Conservation (phyloP, 2,113 vertebrate genomes). For the Ancistrus triradiatus region DNA sequence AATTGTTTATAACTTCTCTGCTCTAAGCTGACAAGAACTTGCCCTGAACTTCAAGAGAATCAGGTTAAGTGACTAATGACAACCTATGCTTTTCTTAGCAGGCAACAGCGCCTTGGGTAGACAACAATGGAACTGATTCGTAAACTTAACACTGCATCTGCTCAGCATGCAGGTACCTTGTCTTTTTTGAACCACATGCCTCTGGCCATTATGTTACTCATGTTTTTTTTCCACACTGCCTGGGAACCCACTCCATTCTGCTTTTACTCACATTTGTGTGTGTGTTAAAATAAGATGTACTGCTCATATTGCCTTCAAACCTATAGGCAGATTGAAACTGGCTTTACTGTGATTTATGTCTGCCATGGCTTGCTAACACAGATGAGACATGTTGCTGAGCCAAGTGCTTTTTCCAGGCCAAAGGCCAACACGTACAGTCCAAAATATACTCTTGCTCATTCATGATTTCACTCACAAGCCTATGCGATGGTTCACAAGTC, state of each 20-base stretch:
- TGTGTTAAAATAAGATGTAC: conserved; percentile 22
- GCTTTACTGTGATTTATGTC: conserved; percentile 40
- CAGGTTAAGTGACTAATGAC: conserved; percentile 16
- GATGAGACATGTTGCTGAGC: conserved; percentile 34
- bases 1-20: too few relatives aligned
- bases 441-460: conserved; percentile 50
- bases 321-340: conserved; percentile 22
- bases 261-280: background rate
- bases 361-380: conserved; percentile 27
- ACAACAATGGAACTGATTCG: background rate
- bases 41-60: conserved; percentile 15
- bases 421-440: conserved; percentile 45
- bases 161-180: background rate
- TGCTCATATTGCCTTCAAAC: background rate
- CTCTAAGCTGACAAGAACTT: too few relatives aligned
- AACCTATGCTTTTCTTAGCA: conserved; percentile 19
- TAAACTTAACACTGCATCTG: background rate
- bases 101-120: conserved; percentile 9
- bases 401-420: conserved; percentile 44
- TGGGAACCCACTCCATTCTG: conserved; percentile 12
- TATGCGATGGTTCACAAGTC: conserved; percentile 24
- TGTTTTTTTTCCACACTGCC: conserved; percentile 27
- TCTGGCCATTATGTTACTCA: background rate
- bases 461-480: conserved; percentile 45
- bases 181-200: conserved; percentile 8